These are phyloP conservation scores for Epirrhoe tristata DNA, from an alignment of 2,888 invertebrate species.

Conservation along the genomic window DNA sequence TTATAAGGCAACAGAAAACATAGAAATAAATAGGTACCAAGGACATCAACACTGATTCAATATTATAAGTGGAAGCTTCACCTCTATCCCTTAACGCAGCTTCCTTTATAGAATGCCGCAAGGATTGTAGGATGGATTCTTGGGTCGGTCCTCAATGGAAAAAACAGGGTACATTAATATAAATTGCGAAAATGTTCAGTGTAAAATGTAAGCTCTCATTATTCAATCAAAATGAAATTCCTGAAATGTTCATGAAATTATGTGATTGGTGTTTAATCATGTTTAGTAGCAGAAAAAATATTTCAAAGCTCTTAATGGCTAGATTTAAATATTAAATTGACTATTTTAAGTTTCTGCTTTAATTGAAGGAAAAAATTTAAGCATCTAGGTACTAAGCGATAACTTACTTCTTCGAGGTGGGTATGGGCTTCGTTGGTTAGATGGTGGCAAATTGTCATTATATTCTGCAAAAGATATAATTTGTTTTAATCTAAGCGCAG, in stretches of 20 bases:
- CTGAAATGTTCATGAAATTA: slow-evolving; percentile 13
- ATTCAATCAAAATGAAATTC: slow-evolving; percentile 5
- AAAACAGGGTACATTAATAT: slow-evolving; percentile 56
- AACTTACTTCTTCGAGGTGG: slow-evolving; percentile 93
- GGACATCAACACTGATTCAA: slow-evolving; percentile 50
- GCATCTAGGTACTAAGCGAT: neutral
- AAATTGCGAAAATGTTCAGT: slow-evolving; percentile 41
- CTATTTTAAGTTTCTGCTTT: neutral
- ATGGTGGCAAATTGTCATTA: slow-evolving; percentile 93
- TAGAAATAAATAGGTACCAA: slow-evolving; percentile 16
- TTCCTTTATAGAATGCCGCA: slow-evolving; percentile 70
- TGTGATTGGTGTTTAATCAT: slow-evolving; percentile 11
- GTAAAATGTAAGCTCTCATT: slow-evolving; percentile 36
- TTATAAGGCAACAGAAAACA: slow-evolving; percentile 19
- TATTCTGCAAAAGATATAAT: slow-evolving; percentile 38
- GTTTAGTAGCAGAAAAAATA: slow-evolving; percentile 17
- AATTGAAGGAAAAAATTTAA: neutral
- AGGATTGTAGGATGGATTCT: slow-evolving; percentile 72
- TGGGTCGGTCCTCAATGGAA: slow-evolving; percentile 72
- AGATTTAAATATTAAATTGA: slow-evolving; percentile 5
- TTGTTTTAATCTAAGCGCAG: neutral
- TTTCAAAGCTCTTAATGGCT: slow-evolving; percentile 18
- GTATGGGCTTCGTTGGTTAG: slow-evolving; percentile 94
- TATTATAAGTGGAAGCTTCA: slow-evolving; percentile 61
- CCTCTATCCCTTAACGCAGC: slow-evolving; percentile 70